A percentile compares a stretch with the other conserved stretches of the same genome.
Evolutionary conservation across 2,888 invertebrate genomes (phyloP).

Genomic region (Melangyna quadrimaculata): DNA sequence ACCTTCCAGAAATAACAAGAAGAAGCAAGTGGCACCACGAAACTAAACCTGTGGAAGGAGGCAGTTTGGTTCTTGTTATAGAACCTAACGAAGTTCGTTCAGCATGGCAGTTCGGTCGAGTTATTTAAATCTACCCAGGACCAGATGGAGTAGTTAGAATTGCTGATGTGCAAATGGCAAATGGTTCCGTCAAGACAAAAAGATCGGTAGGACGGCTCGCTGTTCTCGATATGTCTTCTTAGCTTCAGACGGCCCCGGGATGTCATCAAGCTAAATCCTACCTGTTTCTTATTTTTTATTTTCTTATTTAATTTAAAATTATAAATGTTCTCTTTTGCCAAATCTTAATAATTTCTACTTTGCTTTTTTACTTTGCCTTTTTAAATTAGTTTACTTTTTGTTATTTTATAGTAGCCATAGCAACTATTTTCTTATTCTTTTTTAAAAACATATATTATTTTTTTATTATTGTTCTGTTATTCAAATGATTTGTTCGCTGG

Average conservation of each 20-base stretch:
- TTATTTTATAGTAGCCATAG: too few species aligned
- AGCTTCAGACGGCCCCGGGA: conserved; percentile 14
- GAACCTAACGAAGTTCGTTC: background rate
- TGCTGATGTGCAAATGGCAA: background rate
- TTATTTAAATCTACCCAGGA: background rate
- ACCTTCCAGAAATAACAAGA: background rate
- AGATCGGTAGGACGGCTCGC: conserved; percentile 15
- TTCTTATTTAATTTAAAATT: background rate
- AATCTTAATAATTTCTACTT: too few species aligned
- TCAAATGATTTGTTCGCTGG: too few species aligned
- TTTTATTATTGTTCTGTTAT: too few species aligned
- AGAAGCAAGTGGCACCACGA: background rate
- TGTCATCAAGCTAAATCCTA: background rate
- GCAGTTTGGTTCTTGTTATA: background rate
- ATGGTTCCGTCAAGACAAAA: background rate
- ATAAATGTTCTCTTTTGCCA: too few species aligned
- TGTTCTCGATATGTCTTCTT: conserved; percentile 27
- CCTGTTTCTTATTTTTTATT: background rate
- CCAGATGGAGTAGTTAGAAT: background rate
- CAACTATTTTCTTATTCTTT: too few species aligned
- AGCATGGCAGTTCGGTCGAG: background rate
- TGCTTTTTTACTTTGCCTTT: too few species aligned
- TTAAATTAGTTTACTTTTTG: too few species aligned
- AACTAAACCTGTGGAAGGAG: background rate
- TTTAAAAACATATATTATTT: too few species aligned